Evolutionary conservation across 2,888 invertebrate species (phyloP).

Genomic region (Elysia crispata): DNA sequence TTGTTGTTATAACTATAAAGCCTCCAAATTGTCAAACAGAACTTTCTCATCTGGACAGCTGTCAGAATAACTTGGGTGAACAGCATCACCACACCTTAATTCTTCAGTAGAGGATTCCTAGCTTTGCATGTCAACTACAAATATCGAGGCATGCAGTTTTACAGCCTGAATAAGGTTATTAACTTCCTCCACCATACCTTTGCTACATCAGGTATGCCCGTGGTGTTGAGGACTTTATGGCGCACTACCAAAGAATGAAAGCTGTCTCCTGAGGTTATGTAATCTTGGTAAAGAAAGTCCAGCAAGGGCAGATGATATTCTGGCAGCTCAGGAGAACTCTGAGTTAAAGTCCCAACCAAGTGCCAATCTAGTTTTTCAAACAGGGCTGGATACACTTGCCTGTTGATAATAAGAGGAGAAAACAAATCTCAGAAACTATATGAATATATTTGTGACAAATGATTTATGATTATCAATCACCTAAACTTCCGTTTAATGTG

Average conservation of each 20-base stretch:
- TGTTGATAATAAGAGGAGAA: slow-evolving; percentile 56
- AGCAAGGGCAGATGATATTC: slow-evolving; percentile 87
- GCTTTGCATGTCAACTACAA: no score
- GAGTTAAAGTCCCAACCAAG: slow-evolving; percentile 86
- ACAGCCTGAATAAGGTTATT: no score
- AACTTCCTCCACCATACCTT: no score
- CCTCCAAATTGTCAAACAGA: no score
- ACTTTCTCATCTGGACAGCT: no score
- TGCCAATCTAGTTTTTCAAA: slow-evolving; percentile 80
- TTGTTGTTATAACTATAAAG: no score
- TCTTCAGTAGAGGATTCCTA: no score
- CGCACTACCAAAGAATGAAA: slow-evolving; percentile 82
- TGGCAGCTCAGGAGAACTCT: slow-evolving; percentile 88
- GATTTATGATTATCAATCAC: no score
- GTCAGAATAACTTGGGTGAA: no score
- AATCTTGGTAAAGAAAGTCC: slow-evolving; percentile 82
- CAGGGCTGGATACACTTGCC: slow-evolving; percentile 81
- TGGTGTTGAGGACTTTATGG: slow-evolving; percentile 84
- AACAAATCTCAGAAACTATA: background rate
- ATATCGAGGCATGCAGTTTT: no score
- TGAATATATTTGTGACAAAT: background rate
- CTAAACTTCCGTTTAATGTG: no score
- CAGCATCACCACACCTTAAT: no score
- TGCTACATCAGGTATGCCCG: slow-evolving; percentile 60
- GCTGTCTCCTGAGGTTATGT: slow-evolving; percentile 76